Conservation (phyloP, 2,797 vertebrate species). For the Periophthalmus magnuspinnatus region DNA sequence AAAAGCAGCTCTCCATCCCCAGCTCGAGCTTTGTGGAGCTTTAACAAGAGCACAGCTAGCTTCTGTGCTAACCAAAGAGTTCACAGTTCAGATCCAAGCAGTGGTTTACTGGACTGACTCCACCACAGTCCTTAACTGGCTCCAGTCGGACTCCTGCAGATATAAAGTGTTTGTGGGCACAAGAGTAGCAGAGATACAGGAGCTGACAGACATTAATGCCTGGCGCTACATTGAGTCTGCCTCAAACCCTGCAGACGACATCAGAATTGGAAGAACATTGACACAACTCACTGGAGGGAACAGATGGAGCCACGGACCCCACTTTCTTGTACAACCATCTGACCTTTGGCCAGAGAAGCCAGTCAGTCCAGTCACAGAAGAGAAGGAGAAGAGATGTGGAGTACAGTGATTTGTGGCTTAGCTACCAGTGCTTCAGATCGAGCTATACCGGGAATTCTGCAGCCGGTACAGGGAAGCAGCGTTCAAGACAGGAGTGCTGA, state of each 20-base stretch:
- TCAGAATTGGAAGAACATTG: constrained; percentile 1
- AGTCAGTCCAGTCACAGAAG: background rate
- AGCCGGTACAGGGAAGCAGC: too few relatives aligned
- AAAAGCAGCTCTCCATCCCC: background rate
- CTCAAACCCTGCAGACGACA: background rate
- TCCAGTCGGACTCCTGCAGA: too few relatives aligned
- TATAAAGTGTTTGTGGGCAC: too few relatives aligned
- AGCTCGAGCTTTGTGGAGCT: background rate
- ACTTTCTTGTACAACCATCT: constrained; percentile 2
- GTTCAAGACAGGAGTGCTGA: too few relatives aligned
- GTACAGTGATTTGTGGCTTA: constrained; percentile 2
- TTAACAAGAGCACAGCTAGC: background rate
- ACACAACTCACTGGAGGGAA: background rate
- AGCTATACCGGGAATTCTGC: too few relatives aligned
- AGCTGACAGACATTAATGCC: too few relatives aligned
- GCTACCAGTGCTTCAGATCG: too few relatives aligned
- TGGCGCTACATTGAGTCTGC: background rate
- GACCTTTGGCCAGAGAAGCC: constrained; percentile 4
- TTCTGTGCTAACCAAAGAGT: background rate
- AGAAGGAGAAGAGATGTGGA: too few relatives aligned
- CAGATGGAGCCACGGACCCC: background rate
- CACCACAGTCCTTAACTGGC: too few relatives aligned
- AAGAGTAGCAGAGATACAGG: too few relatives aligned
- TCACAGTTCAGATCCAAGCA: background rate
- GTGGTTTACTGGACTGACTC: background rate